Conservation (phyloP, 2,888 invertebrate species). For the Ormia ochracea region DNA sequence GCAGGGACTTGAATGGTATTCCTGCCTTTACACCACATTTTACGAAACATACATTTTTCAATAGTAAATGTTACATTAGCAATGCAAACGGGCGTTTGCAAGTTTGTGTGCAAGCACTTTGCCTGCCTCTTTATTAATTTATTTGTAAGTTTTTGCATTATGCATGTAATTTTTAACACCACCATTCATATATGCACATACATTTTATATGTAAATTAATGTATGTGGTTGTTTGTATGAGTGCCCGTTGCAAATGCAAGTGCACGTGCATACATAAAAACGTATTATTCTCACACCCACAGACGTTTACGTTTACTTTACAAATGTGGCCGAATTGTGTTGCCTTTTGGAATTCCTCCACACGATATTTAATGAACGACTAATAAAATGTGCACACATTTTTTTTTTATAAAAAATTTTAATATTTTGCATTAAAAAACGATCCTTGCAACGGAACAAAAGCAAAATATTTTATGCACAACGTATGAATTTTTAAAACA, state of each 20-base stretch:
- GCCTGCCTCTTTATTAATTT: conserved; percentile 50
- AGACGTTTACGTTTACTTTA: conserved; percentile 16
- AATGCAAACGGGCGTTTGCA: background rate
- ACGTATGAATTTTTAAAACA: conserved; percentile 28
- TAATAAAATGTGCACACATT: too few species aligned
- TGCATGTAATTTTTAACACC: conserved; percentile 49
- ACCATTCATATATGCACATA: conserved; percentile 5
- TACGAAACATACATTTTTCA: conserved; percentile 8
- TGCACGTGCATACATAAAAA: background rate
- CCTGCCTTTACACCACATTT: conserved; percentile 13
- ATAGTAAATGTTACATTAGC: conserved; percentile 30
- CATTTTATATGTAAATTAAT: background rate
- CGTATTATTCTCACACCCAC: background rate
- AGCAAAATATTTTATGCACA: background rate
- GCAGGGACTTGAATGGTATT: background rate
- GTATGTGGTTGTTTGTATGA: background rate
- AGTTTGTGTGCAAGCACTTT: conserved; percentile 4
- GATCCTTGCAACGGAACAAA: background rate
- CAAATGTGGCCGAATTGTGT: conserved; percentile 36
- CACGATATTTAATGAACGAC: background rate
- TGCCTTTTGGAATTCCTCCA: conserved; percentile 5
- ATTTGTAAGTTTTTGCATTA: conserved; percentile 38
- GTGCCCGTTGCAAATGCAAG: too few species aligned
- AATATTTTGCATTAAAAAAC: conserved; percentile 10
- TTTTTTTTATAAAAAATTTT: conserved; percentile 18